Base-by-base conservation (phyloP, 2,113 vertebrate species). In the Poeciliopsis retropinna region DNA sequence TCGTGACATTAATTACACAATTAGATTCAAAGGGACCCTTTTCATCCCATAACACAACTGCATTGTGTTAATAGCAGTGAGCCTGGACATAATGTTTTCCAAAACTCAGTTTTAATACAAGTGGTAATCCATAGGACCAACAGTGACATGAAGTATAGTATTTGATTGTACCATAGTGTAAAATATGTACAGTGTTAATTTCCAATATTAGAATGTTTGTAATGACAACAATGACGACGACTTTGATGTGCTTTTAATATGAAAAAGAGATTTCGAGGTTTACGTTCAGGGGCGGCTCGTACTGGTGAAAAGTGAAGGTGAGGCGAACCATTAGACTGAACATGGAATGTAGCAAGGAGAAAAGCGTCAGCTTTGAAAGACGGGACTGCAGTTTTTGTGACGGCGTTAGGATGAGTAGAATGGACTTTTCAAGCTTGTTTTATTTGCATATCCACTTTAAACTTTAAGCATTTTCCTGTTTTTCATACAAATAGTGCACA, bases 121-220 rank as follows among this genome's bases (percentile, higher is more conserved):
- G 82, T 91, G 77, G 76, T 89, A 86, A 81, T 83, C 80, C 75
- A 75, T 84, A 89, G 86, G 85, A 90, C 87, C 86, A 89, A 88
- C 83, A 78, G 84, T 88, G 87, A 76, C 83, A 89, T 84, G 75
- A 82, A 83, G 75, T 87, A 91, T 79, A 88, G 88, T 88, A 92
- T 90, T 91, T 87, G 86, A 91, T 92, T 95, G 94, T 95, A 94
- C 89, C 73, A 94, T 95, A 95, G 85, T 95, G 94, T 94, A 94
- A 94, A 91, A 94, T 93, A 86, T 94, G 94, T 95, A 94, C 92
- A 94, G 92, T 78, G 90, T 94, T 93, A 86, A 91, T 92, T 92
- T 92, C 72, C 90, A 93, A 87, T 91, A 85, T 89, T 93, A 94
- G 93, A 94, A 94, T 94, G 93, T 95, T 93, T 94, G 91, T 94